Percentiles rank a stretch among this genome's conserved stretches.
Evolutionary conservation across 2,888 invertebrate genomes (phyloP).

Genomic region (Caenorhabditis uteleia): DNA sequence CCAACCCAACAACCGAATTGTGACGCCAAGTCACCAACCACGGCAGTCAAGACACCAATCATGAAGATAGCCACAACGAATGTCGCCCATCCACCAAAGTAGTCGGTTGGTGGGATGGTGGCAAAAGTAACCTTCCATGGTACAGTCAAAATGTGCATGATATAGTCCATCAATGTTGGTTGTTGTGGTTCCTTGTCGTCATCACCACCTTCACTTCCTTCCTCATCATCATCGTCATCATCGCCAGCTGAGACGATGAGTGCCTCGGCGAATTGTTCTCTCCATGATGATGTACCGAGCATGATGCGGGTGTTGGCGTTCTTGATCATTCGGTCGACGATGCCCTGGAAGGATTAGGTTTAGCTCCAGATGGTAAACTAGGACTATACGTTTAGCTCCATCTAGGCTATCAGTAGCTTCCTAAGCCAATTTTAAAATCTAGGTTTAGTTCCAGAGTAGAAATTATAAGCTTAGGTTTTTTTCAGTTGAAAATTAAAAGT

Average conservation of each 20-base stretch:
- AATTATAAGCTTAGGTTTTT: too few relatives aligned
- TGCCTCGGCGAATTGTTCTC: conserved; percentile 96
- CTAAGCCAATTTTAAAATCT: too few relatives aligned
- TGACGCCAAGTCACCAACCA: conserved; percentile 95
- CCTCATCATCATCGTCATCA: conserved; percentile 66
- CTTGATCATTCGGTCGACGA: conserved; percentile 96
- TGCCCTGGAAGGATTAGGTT: conserved; percentile 62
- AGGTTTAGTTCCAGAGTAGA: not conserved
- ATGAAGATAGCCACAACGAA: conserved; percentile 89
- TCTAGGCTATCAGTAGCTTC: too few relatives aligned
- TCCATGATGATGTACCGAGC: conserved; percentile 93
- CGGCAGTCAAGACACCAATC: conserved; percentile 91
- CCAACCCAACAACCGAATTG: conserved; percentile 97
- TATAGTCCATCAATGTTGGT: conserved; percentile 88
- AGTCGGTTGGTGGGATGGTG: conserved; percentile 95
- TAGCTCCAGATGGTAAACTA: too few relatives aligned
- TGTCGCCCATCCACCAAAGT: conserved; percentile 88
- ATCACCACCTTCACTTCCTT: conserved; percentile 51
- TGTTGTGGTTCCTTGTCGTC: conserved; percentile 71
- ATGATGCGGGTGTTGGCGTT: conserved; percentile 93
- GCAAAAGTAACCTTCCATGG: conserved; percentile 99
- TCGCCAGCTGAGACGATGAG: conserved; percentile 71
- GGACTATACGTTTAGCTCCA: too few relatives aligned
- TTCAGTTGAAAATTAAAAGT: too few relatives aligned
- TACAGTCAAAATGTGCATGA: conserved; percentile 91